Evolutionary conservation across 1,140 invertebrate species (phyloP), one percentile per base, ranked within the genome.

Genomic region (Tigriopus japonicus): DNA sequence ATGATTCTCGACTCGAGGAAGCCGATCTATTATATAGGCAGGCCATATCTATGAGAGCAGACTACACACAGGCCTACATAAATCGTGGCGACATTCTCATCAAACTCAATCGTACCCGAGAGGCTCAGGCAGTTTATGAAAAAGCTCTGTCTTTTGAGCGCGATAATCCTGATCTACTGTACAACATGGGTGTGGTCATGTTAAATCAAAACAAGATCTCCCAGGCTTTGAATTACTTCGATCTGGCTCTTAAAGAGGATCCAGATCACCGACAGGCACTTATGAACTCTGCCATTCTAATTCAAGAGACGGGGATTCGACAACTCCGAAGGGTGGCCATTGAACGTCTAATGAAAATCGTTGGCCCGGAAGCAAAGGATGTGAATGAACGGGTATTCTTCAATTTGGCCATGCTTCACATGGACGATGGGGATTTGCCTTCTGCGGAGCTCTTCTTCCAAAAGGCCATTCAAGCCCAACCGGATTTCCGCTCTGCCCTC

Each of bases 31-130:
- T 96, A 7, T 93, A 95, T 69, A 75, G 85, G 51, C 90, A 93
- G 68, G 92, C 92, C 0, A 95, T 96, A 62, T 91, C 87, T 67
- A 97, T 97, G 93, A 76, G 92, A 64, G 83, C 90, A 13, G 93
- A 97, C 76, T 97, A 95, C 71, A 91, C 91, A 0, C 86, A 96
- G 71, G 93, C 92, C 6, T 96, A 96, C 68, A 96, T 96, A 64
- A 96, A 96, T 74, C 79, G 91, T 55, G 92, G 91, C 0, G 92
- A 96, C 74, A 87, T 97, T 70, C 78, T 95, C 49, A 87, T 97
- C 68, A 95, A 94, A 75, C 75, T 96, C 67, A 93, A 93, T 73
- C 81, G 74, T 63, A 92, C 88, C 5, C 84, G 89, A 68, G 91
- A 96, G 72, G 93, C 93, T 0, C 85, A 91, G 71, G 84, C 92